Percentiles rank a stretch among this genome's conserved stretches.
phyloP scores from a whole-genome alignment of 1,140 invertebrate genomes.

The Danaus melanippus region DNA sequence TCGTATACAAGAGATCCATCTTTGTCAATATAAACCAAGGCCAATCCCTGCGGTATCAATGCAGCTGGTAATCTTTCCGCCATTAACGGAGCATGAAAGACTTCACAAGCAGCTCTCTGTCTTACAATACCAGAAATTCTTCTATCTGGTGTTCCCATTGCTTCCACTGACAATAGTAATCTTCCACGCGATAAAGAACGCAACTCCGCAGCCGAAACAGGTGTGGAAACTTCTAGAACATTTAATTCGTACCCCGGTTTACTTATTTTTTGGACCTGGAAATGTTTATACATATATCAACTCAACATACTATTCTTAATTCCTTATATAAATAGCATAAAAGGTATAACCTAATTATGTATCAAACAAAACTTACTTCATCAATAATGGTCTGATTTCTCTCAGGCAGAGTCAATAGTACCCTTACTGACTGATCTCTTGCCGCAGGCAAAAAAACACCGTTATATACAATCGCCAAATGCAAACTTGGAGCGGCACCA shows the following conservation, averaged over 20 bases:
- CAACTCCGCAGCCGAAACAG: conserved; percentile 80
- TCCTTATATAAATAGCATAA: background rate
- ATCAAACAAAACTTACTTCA: conserved; percentile 70
- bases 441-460: conserved; percentile 81
- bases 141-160: conserved; percentile 75
- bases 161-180: conserved; percentile 77
- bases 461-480: conserved; percentile 86
- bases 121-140: conserved; percentile 78
- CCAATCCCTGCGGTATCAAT: conserved; percentile 76
- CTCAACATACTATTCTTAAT: too few species aligned
- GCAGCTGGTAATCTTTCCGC: conserved; percentile 61
- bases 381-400: conserved; percentile 81
- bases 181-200: conserved; percentile 80
- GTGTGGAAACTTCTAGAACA: conserved; percentile 80
- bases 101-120: conserved; percentile 83
- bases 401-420: conserved; percentile 80
- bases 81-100: conserved; percentile 81
- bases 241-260: conserved; percentile 84
- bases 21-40: conserved; percentile 84
- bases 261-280: conserved; percentile 68
- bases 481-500: conserved; percentile 83
- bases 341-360: conserved; percentile 1
- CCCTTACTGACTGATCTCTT: conserved; percentile 77
- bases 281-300: conserved; percentile 3
- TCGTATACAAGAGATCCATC: conserved; percentile 83